These are phyloP conservation scores for Trichomycterus rosablanca DNA, from an alignment of 2,113 vertebrate species.

Conservation along the genomic window DNA sequence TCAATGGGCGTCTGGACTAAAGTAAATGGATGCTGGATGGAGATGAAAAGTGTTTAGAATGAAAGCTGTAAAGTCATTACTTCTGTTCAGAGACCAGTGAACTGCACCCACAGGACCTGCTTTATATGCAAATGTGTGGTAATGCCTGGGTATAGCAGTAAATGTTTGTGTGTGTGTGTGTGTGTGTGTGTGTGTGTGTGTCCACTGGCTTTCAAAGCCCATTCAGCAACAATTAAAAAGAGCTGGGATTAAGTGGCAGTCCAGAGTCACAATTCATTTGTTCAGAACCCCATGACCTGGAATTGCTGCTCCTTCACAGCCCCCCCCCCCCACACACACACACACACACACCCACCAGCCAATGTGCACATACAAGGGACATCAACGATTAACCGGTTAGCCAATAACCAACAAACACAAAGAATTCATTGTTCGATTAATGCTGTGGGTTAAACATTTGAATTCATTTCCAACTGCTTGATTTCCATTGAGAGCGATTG, in stretches of 20 bases:
- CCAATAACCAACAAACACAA: too few relatives aligned
- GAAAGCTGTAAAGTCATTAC: constrained; percentile 59
- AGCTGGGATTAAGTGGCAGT: constrained; percentile 64
- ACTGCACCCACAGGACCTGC: constrained; percentile 59
- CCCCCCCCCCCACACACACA: constrained; percentile 16
- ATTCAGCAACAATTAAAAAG: constrained; percentile 68
- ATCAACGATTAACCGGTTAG: too few relatives aligned
- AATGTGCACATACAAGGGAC: too few relatives aligned
- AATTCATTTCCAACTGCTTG: too few relatives aligned
- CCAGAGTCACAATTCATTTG: constrained; percentile 66
- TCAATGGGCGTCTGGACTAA: constrained; percentile 13
- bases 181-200: constrained; percentile 41
- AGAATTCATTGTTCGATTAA: too few relatives aligned
- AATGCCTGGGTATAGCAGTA: too few relatives aligned
- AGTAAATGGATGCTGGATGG: background rate
- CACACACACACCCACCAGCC: background rate
- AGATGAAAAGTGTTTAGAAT: constrained; percentile 40
- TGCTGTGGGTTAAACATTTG: too few relatives aligned
- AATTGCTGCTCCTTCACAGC: constrained; percentile 42
- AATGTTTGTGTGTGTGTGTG: constrained; percentile 44
- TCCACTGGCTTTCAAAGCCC: constrained; percentile 49
- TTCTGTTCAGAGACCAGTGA: constrained; percentile 55
- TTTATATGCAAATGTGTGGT: constrained; percentile 65
- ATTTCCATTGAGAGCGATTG: too few relatives aligned
- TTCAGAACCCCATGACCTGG: constrained; percentile 54